These are phyloP conservation scores for Chrysina gloriosa DNA, from an alignment of 2,888 invertebrate species.

Conservation along the genomic window DNA sequence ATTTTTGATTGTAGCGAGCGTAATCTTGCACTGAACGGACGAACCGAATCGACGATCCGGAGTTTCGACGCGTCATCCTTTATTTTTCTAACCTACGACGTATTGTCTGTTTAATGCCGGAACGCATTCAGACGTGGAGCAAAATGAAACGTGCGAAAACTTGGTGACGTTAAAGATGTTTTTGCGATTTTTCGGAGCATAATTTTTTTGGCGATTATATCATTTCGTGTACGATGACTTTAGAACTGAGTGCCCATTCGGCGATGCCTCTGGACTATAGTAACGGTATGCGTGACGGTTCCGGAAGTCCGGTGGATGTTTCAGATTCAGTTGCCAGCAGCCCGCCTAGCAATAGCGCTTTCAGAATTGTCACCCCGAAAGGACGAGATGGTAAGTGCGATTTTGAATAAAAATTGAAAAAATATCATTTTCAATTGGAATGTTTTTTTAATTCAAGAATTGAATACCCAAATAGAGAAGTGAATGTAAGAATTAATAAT, in stretches of 20 bases:
- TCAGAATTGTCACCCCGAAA: slow-evolving; percentile 76
- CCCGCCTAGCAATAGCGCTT: slow-evolving; percentile 68
- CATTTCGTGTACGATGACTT: slow-evolving; percentile 62
- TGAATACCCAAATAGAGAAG: not conserved
- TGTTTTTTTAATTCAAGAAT: no score
- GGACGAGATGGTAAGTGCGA: slow-evolving; percentile 64
- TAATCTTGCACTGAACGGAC: not conserved
- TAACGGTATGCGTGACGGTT: slow-evolving; percentile 57
- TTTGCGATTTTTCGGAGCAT: not conserved
- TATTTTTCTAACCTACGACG: not conserved
- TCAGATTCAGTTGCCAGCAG: slow-evolving; percentile 60
- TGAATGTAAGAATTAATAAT: no score
- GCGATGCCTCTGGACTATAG: slow-evolving; percentile 78
- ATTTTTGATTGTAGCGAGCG: slow-evolving; percentile 19
- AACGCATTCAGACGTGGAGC: not conserved
- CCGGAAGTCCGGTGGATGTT: slow-evolving; percentile 58
- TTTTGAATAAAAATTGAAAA: no score
- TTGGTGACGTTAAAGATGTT: not conserved
- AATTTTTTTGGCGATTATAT: not conserved
- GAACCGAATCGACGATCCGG: not conserved
- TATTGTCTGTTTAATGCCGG: not conserved
- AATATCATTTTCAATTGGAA: no score
- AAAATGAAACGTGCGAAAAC: slow-evolving; percentile 30
- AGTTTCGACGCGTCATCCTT: not conserved
- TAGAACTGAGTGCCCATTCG: slow-evolving; percentile 73